These are phyloP conservation scores for Chaetura pelagica DNA, from an alignment of 2,113 vertebrate genomes.

Conservation along the genomic window DNA sequence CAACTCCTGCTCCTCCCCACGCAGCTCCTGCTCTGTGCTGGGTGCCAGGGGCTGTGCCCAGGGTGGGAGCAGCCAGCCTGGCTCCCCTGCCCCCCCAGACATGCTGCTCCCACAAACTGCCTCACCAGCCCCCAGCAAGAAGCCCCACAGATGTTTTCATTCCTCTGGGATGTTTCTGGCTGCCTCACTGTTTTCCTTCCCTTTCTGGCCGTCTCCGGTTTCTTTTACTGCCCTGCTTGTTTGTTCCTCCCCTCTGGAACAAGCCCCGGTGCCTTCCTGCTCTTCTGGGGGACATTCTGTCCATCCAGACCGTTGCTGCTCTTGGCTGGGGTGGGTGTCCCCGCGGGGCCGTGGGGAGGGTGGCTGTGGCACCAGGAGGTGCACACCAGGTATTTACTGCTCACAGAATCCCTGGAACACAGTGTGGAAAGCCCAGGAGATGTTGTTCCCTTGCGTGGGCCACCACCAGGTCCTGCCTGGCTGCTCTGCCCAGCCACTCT, in stretches of 20 bases:
- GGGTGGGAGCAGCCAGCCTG: too few species aligned
- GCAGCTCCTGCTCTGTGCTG: too few species aligned
- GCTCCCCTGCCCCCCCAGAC: neutral
- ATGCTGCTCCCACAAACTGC: rapidly evolving
- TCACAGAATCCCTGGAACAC: neutral
- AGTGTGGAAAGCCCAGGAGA: neutral
- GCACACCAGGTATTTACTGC: rapidly evolving
- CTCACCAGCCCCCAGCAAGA: neutral
- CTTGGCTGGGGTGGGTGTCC: neutral
- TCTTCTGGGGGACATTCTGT: neutral
- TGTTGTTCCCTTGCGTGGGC: rapidly evolving
- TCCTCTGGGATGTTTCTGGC: neutral
- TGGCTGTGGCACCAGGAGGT: rapidly evolving
- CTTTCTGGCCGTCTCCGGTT: neutral
- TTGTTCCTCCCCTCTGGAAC: neutral
- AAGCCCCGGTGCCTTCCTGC: neutral
- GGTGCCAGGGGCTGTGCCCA: too few species aligned
- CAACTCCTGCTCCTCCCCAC: too few species aligned
- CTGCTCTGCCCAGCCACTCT: neutral
- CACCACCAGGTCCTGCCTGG: neutral
- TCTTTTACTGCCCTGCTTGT: neutral
- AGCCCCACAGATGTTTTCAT: neutral
- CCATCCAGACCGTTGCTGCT: neutral
- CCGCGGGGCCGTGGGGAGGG: rapidly evolving
- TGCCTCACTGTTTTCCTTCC: neutral